Evolutionary conservation across 2,888 invertebrate species (phyloP), one percentile per base, ranked within the genome.

Genomic region (Ceramica pisi): DNA sequence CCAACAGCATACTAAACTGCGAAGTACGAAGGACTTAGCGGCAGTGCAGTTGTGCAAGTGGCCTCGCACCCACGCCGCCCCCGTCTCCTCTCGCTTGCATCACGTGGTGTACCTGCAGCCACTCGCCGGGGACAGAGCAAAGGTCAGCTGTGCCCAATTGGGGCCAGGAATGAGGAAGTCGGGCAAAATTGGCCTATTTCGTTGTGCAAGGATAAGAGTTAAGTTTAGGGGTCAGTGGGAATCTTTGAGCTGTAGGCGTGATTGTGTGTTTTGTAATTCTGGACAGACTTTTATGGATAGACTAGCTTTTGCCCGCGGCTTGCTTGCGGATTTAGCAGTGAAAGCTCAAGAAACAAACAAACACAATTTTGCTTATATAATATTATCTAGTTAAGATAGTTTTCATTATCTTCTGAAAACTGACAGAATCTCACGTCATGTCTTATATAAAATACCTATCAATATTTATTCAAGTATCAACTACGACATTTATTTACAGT

Each of bases 1-100:
- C 81, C 64, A 70, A 44, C 35, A 55, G 46, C 46, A 8, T 19
- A 19, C 46, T 46, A 46, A 71, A 66, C 55, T 68, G 62, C 51
- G 46, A 53, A 70, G 38, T 62, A 55, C n/a, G 41, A 57, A 78
- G 75, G 50, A 72, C 56, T 68, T 77, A 67, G 77, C 60, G 65
- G 48, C 59, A 46, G 63, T 82, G 83, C 86, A 81, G 91, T 94
- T 93, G 92, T 92, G 94, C 91, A 93, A 94, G 86, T 80, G 91
- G 79, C 93, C 93, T 92, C 90, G 91, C 88, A 75, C 94, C 94
- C 88, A 94, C 94, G 87, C 86, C 88, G 87, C 83, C 90, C 80
- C 87, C 88, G 84, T 83, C 57, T 41, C 83, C 83, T 67, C 81
- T 85, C 75, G 80, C 86, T 84, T 88, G 87, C 89, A 86, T 85